Evolutionary conservation across 2,888 invertebrate species (phyloP).

Genomic region (Morpho deidamia): DNA sequence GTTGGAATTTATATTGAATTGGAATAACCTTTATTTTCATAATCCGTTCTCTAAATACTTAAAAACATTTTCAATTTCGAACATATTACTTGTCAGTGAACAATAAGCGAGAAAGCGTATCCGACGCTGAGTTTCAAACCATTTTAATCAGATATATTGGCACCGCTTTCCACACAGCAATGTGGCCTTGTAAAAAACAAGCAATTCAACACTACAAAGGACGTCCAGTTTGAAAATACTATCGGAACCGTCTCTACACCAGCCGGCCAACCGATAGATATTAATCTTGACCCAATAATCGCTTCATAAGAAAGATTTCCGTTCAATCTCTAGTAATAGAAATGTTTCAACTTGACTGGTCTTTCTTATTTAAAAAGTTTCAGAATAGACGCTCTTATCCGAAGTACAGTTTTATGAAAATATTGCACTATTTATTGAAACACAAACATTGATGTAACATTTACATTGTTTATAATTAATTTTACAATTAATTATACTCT

Average conservation of each 20-base stretch:
- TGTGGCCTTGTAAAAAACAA: constrained; percentile 24
- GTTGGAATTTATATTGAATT: too few species aligned
- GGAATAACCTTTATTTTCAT: neutral
- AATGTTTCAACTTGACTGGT: constrained; percentile 62
- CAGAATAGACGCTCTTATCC: neutral
- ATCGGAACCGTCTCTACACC: constrained; percentile 39
- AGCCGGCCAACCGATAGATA: constrained; percentile 45
- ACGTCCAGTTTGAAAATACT: constrained; percentile 49
- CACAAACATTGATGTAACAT: too few species aligned
- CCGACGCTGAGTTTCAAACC: constrained; percentile 4
- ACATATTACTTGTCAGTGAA: constrained; percentile 4
- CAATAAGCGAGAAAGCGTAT: constrained; percentile 5
- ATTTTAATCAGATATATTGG: constrained; percentile 10
- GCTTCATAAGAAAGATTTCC: constrained; percentile 73
- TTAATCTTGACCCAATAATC: constrained; percentile 53
- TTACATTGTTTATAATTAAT: too few species aligned
- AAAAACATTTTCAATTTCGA: constrained; percentile 3
- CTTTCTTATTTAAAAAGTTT: constrained; percentile 47
- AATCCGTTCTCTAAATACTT: neutral
- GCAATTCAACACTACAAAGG: constrained; percentile 36
- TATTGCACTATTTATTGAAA: too few species aligned
- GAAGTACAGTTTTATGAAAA: neutral
- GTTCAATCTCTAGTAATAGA: constrained; percentile 63
- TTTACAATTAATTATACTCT: too few species aligned
- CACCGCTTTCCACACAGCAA: constrained; percentile 13